A percentile compares a stretch with the other conserved stretches of the same genome.
These are phyloP conservation scores for Pomacea maculata DNA, from an alignment of 1,140 invertebrate genomes.

Conservation along the genomic window DNA sequence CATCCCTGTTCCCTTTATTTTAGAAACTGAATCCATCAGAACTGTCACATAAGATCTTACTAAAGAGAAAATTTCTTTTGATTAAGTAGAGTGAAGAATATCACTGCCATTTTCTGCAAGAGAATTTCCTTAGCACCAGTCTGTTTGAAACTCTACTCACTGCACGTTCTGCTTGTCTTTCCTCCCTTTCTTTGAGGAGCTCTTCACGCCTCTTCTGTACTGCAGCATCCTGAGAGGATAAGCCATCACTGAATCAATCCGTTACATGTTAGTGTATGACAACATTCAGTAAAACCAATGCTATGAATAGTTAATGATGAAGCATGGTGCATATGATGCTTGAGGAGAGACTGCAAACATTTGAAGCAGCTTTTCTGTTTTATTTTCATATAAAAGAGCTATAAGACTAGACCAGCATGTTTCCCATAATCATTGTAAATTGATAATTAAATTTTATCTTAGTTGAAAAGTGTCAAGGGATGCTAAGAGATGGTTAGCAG, in stretches of 20 bases:
- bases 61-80: neutral
- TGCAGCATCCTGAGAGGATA: conserved; percentile 33
- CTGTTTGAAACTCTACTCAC: conserved; percentile 11
- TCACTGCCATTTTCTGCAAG: too few relatives aligned
- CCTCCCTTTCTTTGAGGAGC: conserved; percentile 30
- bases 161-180: conserved; percentile 9
- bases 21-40: neutral
- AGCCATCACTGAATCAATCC: neutral
- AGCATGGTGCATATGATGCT: too few relatives aligned
- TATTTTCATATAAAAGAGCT: too few relatives aligned
- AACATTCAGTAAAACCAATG: too few relatives aligned
- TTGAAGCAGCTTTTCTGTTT: too few relatives aligned
- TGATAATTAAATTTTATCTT: too few relatives aligned
- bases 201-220: conserved; percentile 44
- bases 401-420: too few relatives aligned
- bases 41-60: neutral
- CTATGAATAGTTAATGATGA: too few relatives aligned
- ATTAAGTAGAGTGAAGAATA: neutral
- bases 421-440: too few relatives aligned
- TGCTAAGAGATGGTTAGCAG: too few relatives aligned
- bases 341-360: too few relatives aligned
- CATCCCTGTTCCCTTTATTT: neutral
- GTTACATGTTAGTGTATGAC: neutral
- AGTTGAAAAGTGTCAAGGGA: too few relatives aligned
- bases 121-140: neutral